Evolutionary conservation across 2,113 vertebrate genomes (phyloP), one percentile per base, ranked within the genome.

Genomic region (Hystrix brachyura): DNA sequence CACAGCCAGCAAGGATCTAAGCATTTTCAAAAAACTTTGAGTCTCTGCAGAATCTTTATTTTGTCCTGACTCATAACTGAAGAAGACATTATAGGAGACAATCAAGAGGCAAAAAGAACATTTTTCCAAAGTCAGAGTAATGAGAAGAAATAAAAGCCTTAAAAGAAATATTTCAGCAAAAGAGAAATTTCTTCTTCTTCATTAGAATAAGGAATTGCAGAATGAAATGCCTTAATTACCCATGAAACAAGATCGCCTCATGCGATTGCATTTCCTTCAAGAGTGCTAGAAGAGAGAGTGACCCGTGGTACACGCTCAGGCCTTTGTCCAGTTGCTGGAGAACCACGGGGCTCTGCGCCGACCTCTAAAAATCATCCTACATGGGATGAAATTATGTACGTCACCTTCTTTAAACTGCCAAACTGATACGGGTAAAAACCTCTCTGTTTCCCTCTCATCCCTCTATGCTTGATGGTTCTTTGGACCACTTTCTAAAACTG

Each of bases 121-220:
- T 90, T 93, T 93, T 97, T 64, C 86, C 38, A 76, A 91, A 98
- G 95, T 57, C 23, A 23, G 79, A 93, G 90, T 78, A 83, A 74
- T 57, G 57, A 95, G 83, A 88, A 48, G 96, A 98, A 96, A 97
- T 95, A 96, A 98, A 97, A 96, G 78, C 87, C 71, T 72, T 27
- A 48, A 38, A 94, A 84, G 96, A 97, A 96, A 4, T 67, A 88
- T 60, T 98, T 92, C 92, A 74, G 95, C 62, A 0, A 5, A 80
- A 91, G 84, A 94, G 91, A 92, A 93, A 84, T 71, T 38, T 85
- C 92, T 83, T 62, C 92, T 91, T 96, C 97, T 95, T 96, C 95
- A 79, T 96, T 94, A 97, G 67, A 76, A 48, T 43, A 94, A 96
- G 90, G 94, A 92, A 94, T 17, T 82, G 90, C 62, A 88, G 96